Evolutionary conservation across 2,797 vertebrate species (phyloP), one percentile per base, ranked within the genome.

Genomic region (Microtus obscurus): DNA sequence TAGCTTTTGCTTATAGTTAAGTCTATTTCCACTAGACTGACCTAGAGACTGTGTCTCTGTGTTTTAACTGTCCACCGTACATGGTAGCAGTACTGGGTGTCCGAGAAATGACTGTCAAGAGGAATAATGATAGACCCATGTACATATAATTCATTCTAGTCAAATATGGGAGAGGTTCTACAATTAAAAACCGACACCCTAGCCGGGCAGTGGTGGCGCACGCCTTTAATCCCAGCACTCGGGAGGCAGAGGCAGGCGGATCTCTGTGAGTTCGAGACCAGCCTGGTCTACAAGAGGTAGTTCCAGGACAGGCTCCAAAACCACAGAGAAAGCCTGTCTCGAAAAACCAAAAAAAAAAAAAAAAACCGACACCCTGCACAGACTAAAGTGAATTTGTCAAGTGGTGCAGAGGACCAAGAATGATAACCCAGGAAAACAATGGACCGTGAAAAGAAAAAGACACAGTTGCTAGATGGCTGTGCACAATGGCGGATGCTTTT

Each of bases 101-200:
- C 86, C 37, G 85, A 74, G 92, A 87, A 86, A 65, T 94, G 85
- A 90, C 78, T 95, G 34, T 69, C 67, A 34, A 80, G 56, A 34
- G 85, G 56, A 89, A 67, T 51, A 87, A 69, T 74, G 31, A 53
- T 37, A 56, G 9, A 59, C 37, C 56, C 59, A 78, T 27, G 43
- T 19, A 34, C 25, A 67, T 11, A 45, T 34, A 56, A 82, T 40
- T 76, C 19, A 59, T 71, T 87, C 90, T 25, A 43, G 37, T 29
- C 74, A 90, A 80, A 86, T 40, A 69, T 73, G 43, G 48, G 92
- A 91, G 86, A 7, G 1, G 85, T 94, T 92, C 61, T 12, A 63
- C 59, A 85, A 56, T 86, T 93, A 56, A 89, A 95, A 71, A 71
- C 17, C 29, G 76, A 87, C 67, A 31, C 12, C 34, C 89, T 73